These are phyloP conservation scores for Ophioderma brevispina DNA, from an alignment of 35 echinoderm and acorn worm species.

Conservation along the genomic window DNA sequence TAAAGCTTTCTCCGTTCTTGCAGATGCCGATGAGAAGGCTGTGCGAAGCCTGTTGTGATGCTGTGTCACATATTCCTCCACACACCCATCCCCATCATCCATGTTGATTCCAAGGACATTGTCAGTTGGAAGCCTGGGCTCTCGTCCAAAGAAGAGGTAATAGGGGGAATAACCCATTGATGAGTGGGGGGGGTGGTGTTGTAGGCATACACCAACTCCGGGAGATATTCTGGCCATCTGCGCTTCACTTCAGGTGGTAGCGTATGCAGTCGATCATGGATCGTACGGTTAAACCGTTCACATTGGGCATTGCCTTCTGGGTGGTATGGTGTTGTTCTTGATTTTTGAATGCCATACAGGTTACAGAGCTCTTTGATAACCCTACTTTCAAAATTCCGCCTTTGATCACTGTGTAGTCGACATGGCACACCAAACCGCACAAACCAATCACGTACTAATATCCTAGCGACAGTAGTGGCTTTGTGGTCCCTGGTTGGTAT, in stretches of 20 bases:
- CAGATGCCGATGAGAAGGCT: constrained; percentile 42
- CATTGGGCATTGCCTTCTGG: constrained; percentile 65
- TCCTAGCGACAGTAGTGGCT: constrained; percentile 61
- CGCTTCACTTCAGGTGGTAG: constrained; percentile 50
- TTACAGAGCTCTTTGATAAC: constrained; percentile 66
- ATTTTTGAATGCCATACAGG: constrained; percentile 60
- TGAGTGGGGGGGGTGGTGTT: constrained; percentile 62
- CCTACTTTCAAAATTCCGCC: constrained; percentile 37
- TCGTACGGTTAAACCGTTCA: constrained; percentile 66
- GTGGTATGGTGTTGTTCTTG: constrained; percentile 59
- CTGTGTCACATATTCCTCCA: constrained; percentile 18
- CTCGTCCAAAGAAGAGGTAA: constrained; percentile 83
- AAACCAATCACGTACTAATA: constrained; percentile 66
- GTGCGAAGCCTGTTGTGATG: constrained; percentile 55
- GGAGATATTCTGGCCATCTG: constrained; percentile 63
- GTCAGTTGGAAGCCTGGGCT: constrained; percentile 65
- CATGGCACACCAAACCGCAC: constrained; percentile 65
- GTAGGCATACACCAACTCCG: constrained; percentile 71
- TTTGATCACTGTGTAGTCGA: constrained; percentile 54
- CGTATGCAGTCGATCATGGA: constrained; percentile 58
- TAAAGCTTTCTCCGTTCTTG: constrained; percentile 59
- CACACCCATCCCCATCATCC: neutral
- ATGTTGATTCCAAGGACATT: constrained; percentile 38
- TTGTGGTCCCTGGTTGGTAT: constrained; percentile 51
- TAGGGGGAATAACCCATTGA: constrained; percentile 71